Evolutionary conservation across 2,113 vertebrate genomes (phyloP).

Genomic region (Xyrauchen texanus): DNA sequence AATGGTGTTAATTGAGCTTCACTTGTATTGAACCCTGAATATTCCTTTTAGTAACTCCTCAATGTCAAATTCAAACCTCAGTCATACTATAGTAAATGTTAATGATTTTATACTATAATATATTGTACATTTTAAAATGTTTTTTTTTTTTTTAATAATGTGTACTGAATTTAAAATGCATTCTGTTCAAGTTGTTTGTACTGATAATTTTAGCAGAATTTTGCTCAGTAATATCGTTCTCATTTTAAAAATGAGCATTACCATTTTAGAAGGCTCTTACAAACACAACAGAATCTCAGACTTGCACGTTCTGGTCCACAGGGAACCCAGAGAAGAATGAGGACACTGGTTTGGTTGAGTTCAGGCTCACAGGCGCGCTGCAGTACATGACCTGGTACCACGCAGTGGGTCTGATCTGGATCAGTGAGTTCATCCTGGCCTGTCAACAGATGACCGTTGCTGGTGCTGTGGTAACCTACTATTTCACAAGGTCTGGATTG

Average conservation of each 20-base stretch:
- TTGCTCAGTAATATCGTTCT: background rate
- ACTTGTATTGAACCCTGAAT: too few species aligned
- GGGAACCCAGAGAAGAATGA: slow-evolving; percentile 85
- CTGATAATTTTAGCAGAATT: too few species aligned
- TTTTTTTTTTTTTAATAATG: too few species aligned
- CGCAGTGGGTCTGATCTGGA: slow-evolving; percentile 92
- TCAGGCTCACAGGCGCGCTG: slow-evolving; percentile 82
- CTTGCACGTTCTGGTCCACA: slow-evolving; percentile 52
- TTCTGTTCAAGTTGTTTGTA: too few species aligned
- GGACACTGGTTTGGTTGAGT: slow-evolving; percentile 87
- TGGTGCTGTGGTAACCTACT: slow-evolving; percentile 96
- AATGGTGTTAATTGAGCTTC: too few species aligned
- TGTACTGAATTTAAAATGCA: too few species aligned
- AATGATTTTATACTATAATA: too few species aligned
- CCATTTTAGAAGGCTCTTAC: background rate
- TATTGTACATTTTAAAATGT: too few species aligned
- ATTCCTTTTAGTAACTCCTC: too few species aligned
- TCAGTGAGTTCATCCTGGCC: slow-evolving; percentile 95
- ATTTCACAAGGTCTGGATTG: slow-evolving; percentile 88
- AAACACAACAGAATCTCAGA: background rate
- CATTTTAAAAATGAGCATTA: background rate
- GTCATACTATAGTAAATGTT: too few species aligned
- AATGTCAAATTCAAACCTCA: too few species aligned
- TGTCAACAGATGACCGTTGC: slow-evolving; percentile 99
- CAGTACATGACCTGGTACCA: slow-evolving; percentile 98